These are phyloP conservation scores for Drosophila neotestacea DNA, from an alignment of 2,888 invertebrate genomes.

Conservation along the genomic window DNA sequence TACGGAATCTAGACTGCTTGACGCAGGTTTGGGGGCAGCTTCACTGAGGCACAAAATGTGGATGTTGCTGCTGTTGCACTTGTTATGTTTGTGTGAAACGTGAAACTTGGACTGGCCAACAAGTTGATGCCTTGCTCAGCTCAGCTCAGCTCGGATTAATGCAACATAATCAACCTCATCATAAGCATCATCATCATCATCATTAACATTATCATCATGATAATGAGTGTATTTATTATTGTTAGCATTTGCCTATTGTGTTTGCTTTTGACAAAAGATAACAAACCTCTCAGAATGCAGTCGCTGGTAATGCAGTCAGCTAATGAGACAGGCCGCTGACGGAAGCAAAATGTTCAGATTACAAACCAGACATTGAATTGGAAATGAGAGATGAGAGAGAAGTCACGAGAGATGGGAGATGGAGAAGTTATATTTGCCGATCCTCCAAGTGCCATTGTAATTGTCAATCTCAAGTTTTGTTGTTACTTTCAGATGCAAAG, in stretches of 20 bases:
- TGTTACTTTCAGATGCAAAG: constrained; percentile 51
- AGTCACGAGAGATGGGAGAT: constrained; percentile 13
- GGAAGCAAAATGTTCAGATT: constrained; percentile 54
- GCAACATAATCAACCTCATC: constrained; percentile 12
- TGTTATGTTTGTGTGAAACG: constrained; percentile 70
- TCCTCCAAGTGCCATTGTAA: constrained; percentile 36
- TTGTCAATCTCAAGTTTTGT: constrained; percentile 36
- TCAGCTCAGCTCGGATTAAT: constrained; percentile 2
- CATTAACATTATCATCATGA: constrained; percentile 14
- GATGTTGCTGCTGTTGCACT: constrained; percentile 27
- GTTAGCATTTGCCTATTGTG: constrained; percentile 36
- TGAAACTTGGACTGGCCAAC: constrained; percentile 37
- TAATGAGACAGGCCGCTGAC: constrained; percentile 70
- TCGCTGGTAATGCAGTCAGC: constrained; percentile 38
- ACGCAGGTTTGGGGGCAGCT: constrained; percentile 31
- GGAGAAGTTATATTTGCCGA: constrained; percentile 1
- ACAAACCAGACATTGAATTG: constrained; percentile 16
- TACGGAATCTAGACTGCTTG: constrained; percentile 24
- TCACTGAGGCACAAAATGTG: constrained; percentile 30
- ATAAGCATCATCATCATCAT: constrained; percentile 15
- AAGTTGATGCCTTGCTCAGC: constrained; percentile 1
- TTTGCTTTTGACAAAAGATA: constrained; percentile 48
- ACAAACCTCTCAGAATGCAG: constrained; percentile 64
- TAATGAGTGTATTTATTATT: constrained; percentile 39
- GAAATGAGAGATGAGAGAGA: neutral